These are phyloP conservation scores for Orthonyx spaldingii DNA, from an alignment of 2,113 vertebrate genomes.

Conservation along the genomic window DNA sequence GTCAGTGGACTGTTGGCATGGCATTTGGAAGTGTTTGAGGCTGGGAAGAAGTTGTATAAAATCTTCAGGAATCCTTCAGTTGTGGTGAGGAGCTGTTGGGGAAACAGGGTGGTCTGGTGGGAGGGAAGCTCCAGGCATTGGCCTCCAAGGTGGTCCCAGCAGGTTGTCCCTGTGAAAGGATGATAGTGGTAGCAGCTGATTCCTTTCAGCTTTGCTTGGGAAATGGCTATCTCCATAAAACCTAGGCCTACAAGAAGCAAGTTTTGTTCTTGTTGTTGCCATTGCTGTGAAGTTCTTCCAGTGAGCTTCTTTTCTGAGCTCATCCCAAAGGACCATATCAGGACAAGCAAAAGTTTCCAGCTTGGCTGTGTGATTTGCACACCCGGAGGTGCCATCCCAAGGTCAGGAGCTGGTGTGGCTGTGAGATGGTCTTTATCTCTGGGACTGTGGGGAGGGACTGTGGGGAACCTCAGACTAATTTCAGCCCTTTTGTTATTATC, in stretches of 20 bases:
- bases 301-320: neutral
- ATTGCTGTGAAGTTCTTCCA: neutral
- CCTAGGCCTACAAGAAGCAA: neutral
- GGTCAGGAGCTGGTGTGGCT: neutral
- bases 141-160: neutral
- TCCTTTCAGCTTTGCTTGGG: neutral
- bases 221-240: neutral
- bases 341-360: neutral
- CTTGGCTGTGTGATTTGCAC: rapidly evolving
- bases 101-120: neutral
- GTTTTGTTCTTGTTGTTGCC: neutral
- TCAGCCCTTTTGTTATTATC: neutral
- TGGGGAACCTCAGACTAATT: neutral
- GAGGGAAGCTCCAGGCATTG: neutral
- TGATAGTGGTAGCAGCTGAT: too few relatives aligned
- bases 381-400: rapidly evolving
- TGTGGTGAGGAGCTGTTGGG: neutral
- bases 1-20: neutral
- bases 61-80: neutral
- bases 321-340: neutral
- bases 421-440: neutral
- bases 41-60: neutral
- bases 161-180: neutral
- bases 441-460: neutral
- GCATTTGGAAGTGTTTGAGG: neutral